Conservation (phyloP, 2,113 vertebrate species). For the Microcebus ravelobensis region DNA sequence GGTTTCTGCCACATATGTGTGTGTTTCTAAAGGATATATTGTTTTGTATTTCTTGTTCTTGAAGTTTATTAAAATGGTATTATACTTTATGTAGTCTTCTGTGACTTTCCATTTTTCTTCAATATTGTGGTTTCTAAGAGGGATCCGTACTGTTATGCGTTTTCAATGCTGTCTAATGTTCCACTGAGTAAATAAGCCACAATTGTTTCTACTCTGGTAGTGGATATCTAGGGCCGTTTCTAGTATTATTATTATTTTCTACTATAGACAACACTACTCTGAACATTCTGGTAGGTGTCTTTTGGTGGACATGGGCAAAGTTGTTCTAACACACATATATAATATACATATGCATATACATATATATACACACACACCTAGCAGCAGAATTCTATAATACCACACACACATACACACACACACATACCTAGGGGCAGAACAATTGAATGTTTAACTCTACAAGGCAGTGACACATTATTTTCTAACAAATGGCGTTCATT, state of each 20-base stretch:
- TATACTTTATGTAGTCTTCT: background rate
- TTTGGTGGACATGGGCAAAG: background rate
- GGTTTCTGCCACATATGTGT: background rate
- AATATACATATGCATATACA: background rate
- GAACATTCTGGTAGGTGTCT: background rate
- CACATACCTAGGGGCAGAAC: background rate
- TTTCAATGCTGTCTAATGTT: constrained; percentile 7
- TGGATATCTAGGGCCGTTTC: background rate
- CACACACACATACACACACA: background rate
- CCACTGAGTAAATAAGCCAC: background rate
- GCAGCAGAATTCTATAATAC: background rate
- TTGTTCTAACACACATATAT: background rate
- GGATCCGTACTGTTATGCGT: background rate
- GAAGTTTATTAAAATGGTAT: background rate
- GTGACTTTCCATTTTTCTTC: background rate
- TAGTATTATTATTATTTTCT: background rate
- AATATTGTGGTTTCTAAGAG: background rate
- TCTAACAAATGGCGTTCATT: constrained; percentile 18
- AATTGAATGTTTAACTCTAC: constrained; percentile 18
- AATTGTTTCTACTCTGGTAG: background rate
- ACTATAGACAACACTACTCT: background rate
- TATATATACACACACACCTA: background rate
- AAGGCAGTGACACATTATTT: background rate
- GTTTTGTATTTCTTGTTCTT: background rate
- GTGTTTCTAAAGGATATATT: background rate